Evolutionary conservation across 2,888 invertebrate species (phyloP).

Genomic region (Aporophyla lueneburgensis): DNA sequence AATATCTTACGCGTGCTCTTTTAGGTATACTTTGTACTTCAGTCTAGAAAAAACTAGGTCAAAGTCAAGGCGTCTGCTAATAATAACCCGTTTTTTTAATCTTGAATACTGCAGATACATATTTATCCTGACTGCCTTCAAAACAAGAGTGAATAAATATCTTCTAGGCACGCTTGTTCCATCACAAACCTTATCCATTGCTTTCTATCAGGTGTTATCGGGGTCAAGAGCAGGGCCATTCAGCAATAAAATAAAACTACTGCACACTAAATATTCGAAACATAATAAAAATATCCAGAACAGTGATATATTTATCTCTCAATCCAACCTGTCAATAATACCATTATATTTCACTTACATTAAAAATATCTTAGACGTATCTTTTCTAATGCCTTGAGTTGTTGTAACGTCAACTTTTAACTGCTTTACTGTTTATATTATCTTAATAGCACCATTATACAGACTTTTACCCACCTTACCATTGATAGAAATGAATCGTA

Average conservation of each 20-base stretch:
- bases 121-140: no score
- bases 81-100: no score
- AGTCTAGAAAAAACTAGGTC: not conserved
- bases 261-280: not conserved
- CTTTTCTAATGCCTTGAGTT: slow-evolving; percentile 36
- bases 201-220: no score
- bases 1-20: not conserved
- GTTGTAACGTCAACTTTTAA: slow-evolving; percentile 48
- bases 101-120: no score
- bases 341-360: slow-evolving; percentile 41
- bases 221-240: no score
- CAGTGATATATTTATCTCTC: slow-evolving; percentile 17
- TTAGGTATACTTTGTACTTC: not conserved
- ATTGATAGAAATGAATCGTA: slow-evolving; percentile 68
- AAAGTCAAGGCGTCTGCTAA: no score
- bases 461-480: slow-evolving; percentile 59
- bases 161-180: no score
- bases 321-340: slow-evolving; percentile 30
- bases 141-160: no score
- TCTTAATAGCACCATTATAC: slow-evolving; percentile 55
- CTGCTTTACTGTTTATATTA: slow-evolving; percentile 66
- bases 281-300: slow-evolving; percentile 36
- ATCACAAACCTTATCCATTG: no score
- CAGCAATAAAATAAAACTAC: not conserved
- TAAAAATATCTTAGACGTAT: slow-evolving; percentile 47